A percentile compares a stretch with the other conserved stretches of the same genome.
phyloP scores from a whole-genome alignment of 2,797 vertebrate species.

The Erethizon dorsatum region DNA sequence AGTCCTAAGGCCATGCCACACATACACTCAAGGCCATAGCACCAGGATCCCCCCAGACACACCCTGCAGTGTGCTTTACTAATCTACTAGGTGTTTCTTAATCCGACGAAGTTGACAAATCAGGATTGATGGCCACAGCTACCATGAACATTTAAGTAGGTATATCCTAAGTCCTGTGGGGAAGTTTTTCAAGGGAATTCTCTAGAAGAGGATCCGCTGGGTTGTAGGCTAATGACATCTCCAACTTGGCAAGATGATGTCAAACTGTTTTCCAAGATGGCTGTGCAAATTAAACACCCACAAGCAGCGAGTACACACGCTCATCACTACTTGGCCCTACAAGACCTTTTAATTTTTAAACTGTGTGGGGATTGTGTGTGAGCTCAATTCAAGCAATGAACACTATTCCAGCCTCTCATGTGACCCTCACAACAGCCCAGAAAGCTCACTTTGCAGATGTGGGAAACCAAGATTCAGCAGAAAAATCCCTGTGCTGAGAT shows the following conservation, averaged over 20 bases:
- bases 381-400: background rate
- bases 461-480: background rate
- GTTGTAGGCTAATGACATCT: background rate
- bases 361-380: background rate
- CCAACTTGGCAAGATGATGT: background rate
- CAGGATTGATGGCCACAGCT: background rate
- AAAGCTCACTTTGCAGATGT: background rate
- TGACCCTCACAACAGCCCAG: background rate
- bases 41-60: background rate
- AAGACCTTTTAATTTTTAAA: background rate
- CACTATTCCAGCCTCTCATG: background rate
- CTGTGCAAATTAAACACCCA: background rate
- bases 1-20: background rate
- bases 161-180: background rate
- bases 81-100: background rate
- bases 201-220: conserved; percentile 25
- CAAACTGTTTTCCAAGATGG: background rate
- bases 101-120: background rate
- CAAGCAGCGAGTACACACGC: background rate
- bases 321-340: background rate
- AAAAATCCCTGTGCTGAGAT: background rate
- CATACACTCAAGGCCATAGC: background rate
- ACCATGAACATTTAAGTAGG: background rate
- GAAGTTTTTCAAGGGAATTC: background rate
- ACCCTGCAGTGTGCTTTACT: background rate